phyloP scores from a whole-genome alignment of 2,888 invertebrate species.

The Congeria kusceri region DNA sequence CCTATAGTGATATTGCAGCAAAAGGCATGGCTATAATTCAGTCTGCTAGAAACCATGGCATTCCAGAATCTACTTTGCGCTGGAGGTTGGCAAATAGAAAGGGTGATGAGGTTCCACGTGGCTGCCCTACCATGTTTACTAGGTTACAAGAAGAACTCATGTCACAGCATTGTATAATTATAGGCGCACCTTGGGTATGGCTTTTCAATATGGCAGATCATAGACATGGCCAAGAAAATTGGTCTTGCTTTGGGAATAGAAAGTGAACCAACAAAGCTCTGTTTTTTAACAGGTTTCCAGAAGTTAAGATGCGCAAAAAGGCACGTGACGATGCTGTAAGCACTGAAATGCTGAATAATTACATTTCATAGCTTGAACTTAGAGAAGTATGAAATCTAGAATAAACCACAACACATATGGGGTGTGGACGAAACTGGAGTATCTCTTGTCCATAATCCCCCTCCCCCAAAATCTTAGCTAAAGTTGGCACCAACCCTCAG shows the following conservation, averaged over 20 bases:
- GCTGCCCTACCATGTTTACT: conserved; percentile 27
- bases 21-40: conserved; percentile 22
- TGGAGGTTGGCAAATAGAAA: conserved; percentile 10
- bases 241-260: conserved; percentile 16
- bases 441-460: conserved; percentile 38
- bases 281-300: conserved; percentile 33
- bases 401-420: conserved; percentile 40
- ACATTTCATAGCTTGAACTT: conserved; percentile 26
- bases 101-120: conserved; percentile 15
- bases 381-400: conserved; percentile 30
- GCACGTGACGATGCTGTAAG: conserved; percentile 32
- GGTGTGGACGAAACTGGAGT: conserved; percentile 48
- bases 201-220: conserved; percentile 13
- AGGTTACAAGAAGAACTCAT: conserved; percentile 27
- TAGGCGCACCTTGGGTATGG: conserved; percentile 37
- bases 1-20: conserved; percentile 26
- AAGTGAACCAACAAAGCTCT: conserved; percentile 34
- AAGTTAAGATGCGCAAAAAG: conserved; percentile 28
- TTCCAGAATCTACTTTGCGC: conserved; percentile 43
- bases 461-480: conserved; percentile 39
- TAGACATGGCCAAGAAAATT: conserved; percentile 20
- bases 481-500: conserved; percentile 32
- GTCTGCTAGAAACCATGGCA: conserved; percentile 26
- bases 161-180: conserved; percentile 25
- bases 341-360: conserved; percentile 5